Conservation (phyloP, 2,113 vertebrate genomes). For the Meriones unguiculatus region DNA sequence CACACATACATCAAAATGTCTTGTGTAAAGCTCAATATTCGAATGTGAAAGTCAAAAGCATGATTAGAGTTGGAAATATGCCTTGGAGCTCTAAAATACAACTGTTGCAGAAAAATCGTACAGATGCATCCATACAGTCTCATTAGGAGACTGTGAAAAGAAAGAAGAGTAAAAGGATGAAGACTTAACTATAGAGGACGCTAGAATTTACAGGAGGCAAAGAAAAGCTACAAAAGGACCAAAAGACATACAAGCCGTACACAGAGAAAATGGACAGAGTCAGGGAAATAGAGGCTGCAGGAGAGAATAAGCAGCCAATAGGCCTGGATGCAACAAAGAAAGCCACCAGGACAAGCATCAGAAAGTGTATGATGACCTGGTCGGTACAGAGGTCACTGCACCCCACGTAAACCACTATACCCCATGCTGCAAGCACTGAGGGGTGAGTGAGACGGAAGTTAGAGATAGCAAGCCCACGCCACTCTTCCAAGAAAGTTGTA, state of each 20-base stretch:
- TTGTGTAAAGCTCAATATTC: background rate
- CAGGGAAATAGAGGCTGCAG: background rate
- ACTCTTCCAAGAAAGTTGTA: background rate
- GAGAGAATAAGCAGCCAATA: background rate
- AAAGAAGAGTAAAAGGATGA: background rate
- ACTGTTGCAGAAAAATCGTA: background rate
- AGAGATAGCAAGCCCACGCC: background rate
- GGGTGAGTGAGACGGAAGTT: background rate
- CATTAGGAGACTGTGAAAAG: background rate
- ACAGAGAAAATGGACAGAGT: background rate
- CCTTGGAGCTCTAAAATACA: background rate
- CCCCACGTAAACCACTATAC: background rate
- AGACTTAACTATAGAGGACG: background rate
- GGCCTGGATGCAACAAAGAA: background rate
- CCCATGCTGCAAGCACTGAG: background rate
- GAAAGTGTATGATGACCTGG: background rate
- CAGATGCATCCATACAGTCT: background rate
- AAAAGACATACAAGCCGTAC: background rate
- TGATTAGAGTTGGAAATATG: background rate
- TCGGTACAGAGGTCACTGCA: accelerated
- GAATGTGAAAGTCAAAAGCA: background rate
- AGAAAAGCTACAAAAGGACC: background rate
- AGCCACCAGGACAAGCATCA: background rate
- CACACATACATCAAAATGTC: background rate
- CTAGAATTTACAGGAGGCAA: background rate